Evolutionary conservation across 1,140 invertebrate genomes (phyloP).

Genomic region (Anoplolepis gracilipes): DNA sequence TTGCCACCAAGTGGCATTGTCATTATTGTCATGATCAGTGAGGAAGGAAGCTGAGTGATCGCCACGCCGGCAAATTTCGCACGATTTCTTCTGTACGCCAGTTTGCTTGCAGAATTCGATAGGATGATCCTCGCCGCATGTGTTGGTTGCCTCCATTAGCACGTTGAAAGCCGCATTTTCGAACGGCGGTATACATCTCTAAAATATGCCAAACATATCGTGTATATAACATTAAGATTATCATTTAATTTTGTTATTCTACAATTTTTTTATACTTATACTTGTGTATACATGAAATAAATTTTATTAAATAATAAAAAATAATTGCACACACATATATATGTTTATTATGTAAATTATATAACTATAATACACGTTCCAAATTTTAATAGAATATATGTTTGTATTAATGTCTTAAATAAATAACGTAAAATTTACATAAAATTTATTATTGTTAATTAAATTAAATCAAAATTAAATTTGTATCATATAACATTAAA

Average conservation of each 20-base stretch:
- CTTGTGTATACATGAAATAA: background rate
- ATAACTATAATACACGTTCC: too few relatives aligned
- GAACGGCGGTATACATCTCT: conserved; percentile 98
- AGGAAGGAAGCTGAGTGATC: conserved; percentile 93
- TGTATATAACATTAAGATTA: background rate
- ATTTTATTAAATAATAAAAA: too few relatives aligned
- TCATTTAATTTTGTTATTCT: conserved; percentile 8
- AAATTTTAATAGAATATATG: conserved; percentile 4
- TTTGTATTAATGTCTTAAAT: background rate
- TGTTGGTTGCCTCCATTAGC: conserved; percentile 96
- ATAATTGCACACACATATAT: too few relatives aligned
- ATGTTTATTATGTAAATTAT: background rate
- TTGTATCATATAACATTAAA: background rate
- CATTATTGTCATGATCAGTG: conserved; percentile 95
- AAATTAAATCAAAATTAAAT: background rate
- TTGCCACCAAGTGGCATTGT: conserved; percentile 99
- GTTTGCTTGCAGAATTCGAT: conserved; percentile 97
- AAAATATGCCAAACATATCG: conserved; percentile 76
- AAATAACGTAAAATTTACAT: background rate
- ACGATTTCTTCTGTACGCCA: conserved; percentile 87
- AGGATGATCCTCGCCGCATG: conserved; percentile 93
- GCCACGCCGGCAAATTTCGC: conserved; percentile 85
- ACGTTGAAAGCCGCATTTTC: conserved; percentile 97
- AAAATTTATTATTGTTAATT: background rate
- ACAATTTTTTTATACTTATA: background rate